phyloP scores from a whole-genome alignment of 1,140 invertebrate genomes.

The Gryon sp. region DNA sequence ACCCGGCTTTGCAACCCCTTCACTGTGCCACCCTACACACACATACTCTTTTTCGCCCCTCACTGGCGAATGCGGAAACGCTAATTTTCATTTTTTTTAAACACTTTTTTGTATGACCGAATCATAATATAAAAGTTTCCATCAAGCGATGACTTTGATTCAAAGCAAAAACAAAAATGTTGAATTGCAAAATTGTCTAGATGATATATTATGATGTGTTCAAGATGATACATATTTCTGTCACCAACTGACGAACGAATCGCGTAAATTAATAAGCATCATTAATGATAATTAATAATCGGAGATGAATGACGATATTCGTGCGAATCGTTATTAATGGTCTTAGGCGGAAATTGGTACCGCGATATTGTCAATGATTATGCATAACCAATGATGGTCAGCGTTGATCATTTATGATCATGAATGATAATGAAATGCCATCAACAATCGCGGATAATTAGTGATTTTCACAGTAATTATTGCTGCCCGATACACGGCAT shows the following conservation, averaged over 20 bases:
- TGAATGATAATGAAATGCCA: constrained; percentile 46
- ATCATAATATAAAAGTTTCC: no score
- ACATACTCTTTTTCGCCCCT: constrained; percentile 28
- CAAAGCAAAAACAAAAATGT: no score
- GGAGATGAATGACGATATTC: constrained; percentile 26
- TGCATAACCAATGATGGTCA: constrained; percentile 41
- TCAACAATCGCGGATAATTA: constrained; percentile 37
- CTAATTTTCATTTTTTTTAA: constrained; percentile 54
- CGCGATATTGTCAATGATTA: constrained; percentile 39
- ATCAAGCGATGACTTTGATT: no score
- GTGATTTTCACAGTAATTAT: constrained; percentile 31
- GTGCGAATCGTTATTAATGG: constrained; percentile 41
- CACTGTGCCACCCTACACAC: constrained; percentile 20
- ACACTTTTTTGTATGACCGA: no score
- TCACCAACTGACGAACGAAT: not conserved
- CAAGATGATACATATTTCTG: no score
- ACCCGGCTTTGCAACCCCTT: constrained; percentile 49
- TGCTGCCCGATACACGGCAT: not conserved
- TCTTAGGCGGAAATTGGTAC: constrained; percentile 30
- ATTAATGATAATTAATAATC: constrained; percentile 42
- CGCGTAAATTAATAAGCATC: constrained; percentile 11
- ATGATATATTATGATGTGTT: no score
- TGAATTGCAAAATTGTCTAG: no score
- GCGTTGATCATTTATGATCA: constrained; percentile 49
- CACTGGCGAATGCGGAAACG: constrained; percentile 34